These are phyloP conservation scores for Anoplophora glabripennis DNA, from an alignment of 1,140 invertebrate genomes.

Conservation along the genomic window DNA sequence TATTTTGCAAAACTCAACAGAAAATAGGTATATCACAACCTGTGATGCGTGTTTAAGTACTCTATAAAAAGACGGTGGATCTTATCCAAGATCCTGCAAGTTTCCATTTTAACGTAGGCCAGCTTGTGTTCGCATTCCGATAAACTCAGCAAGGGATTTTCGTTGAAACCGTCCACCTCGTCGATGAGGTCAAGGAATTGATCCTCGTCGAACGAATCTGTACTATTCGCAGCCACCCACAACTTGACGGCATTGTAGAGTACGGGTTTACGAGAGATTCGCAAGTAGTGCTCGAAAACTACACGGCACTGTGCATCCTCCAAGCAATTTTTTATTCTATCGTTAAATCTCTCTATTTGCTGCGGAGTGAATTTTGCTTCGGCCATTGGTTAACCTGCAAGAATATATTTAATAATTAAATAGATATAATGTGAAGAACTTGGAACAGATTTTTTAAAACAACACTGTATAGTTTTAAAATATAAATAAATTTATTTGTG, in stretches of 20 bases:
- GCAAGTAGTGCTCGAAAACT: neutral
- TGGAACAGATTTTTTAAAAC: neutral
- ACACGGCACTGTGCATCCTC: neutral
- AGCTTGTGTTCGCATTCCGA: neutral
- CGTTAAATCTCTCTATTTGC: slow-evolving; percentile 1
- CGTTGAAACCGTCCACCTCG: slow-evolving; percentile 1
- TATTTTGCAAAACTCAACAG: neutral
- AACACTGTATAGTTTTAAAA: neutral
- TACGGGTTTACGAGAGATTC: neutral
- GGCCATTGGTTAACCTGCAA: neutral
- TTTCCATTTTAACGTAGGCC: neutral
- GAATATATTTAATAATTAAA: neutral
- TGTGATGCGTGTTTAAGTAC: slow-evolving; percentile 1
- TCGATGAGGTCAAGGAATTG: neutral
- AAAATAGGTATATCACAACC: neutral
- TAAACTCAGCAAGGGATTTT: neutral
- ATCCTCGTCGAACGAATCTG: neutral
- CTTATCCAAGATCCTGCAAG: neutral
- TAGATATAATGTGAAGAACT: neutral
- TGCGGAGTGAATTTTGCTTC: neutral
- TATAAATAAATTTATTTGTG: neutral
- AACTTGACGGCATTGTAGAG: neutral
- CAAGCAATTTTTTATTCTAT: neutral
- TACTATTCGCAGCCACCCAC: neutral
- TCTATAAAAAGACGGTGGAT: neutral